Base-by-base conservation (phyloP, 2,888 invertebrate species). In the Drosophila prostipennis region DNA sequence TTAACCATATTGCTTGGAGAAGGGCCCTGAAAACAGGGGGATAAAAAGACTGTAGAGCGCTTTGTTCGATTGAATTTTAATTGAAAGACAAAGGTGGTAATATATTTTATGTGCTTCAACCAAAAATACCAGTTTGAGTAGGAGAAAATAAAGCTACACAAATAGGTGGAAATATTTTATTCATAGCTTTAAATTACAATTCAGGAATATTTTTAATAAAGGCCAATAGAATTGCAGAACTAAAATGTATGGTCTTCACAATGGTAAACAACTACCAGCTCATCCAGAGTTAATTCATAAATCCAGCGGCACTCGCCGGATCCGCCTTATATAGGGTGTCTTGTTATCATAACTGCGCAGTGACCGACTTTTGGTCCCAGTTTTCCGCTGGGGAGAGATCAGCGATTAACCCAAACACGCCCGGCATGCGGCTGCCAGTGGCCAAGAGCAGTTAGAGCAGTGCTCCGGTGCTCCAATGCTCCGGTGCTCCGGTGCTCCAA, bases 11-110 rank as follows among this genome's bases (percentile, higher is more conserved):
- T 80, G 85, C 68, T 48, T 43, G 69, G 46, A 36, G 36, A 72
- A 69, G 37, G 1, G 60, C 59, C 49, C 56, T 72, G 39, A 4
- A 58, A 57, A 32, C 19, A 43, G 8, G 48, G 26, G 52, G 46
- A 60, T 16, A 29, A 58, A 19, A 49, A 67, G 54, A 48, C 40
- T 53, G 63, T 51, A 63, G 79, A 76, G 72, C 72, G 71, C 76
- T 89, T 86, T 80, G 84, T 84, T 83, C 77, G 72, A 89, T 89
- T 86, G 88, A 82, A 83, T 77, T 74, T 84, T 85, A 89, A 89
- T 88, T 86, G 80, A 80, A 86, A 72, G 69, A 80, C 80, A 75
- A 77, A 78, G 59, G 75, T 72, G 56, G 76, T 78, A 77, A 79
- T 85, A 81, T 54, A 84, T 80, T 79, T 82, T 74, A 59, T 46